phyloP scores from a whole-genome alignment of 2,797 vertebrate genomes.

The Luscinia megarhynchos region DNA sequence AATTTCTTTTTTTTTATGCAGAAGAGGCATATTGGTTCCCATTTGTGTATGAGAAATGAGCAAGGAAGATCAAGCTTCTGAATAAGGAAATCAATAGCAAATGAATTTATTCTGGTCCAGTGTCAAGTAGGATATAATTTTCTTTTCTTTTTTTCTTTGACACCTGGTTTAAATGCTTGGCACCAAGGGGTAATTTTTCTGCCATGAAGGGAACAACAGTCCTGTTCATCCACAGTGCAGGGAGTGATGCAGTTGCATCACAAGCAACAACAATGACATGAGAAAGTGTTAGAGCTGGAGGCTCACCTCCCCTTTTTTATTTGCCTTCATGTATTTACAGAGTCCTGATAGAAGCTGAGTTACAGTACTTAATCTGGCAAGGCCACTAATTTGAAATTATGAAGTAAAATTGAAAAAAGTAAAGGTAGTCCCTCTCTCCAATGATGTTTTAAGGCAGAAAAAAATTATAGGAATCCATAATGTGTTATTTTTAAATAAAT shows the following conservation, averaged over 20 bases:
- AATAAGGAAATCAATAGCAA: constrained; percentile 54
- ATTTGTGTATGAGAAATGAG: constrained; percentile 51
- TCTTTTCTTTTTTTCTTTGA: background rate
- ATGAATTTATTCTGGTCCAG: constrained; percentile 1
- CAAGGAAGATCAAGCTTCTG: constrained; percentile 6
- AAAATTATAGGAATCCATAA: background rate
- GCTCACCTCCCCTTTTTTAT: background rate
- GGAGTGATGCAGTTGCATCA: background rate
- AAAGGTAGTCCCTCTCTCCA: background rate
- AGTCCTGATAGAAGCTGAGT: background rate
- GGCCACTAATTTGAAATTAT: background rate
- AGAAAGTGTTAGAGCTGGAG: background rate
- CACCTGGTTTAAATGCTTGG: background rate
- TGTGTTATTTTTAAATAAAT: background rate
- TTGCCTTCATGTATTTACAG: background rate
- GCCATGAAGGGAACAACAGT: background rate
- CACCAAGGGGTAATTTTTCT: background rate
- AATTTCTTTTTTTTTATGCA: constrained; percentile 47
- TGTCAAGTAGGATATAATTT: constrained; percentile 6
- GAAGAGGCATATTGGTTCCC: constrained; percentile 18
- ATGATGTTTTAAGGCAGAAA: background rate
- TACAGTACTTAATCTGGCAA: background rate
- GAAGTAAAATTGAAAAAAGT: background rate
- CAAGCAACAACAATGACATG: background rate
- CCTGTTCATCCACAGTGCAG: background rate